These are phyloP conservation scores for Probaryconus sp. DNA, from an alignment of 1,140 invertebrate species.

Conservation along the genomic window DNA sequence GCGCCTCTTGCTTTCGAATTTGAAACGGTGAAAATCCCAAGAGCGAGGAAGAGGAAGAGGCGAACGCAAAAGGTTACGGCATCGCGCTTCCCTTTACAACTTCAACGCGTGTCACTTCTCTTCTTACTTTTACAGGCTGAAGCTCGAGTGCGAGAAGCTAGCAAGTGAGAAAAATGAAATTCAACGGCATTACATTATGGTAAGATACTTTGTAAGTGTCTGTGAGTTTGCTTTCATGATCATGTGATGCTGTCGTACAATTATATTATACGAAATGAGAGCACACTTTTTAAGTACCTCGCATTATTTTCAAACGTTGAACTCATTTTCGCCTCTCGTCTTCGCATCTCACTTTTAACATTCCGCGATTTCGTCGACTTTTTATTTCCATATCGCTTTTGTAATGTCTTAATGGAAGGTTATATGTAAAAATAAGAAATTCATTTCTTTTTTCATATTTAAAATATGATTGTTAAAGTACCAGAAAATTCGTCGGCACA, in stretches of 20 bases:
- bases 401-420: conserved; percentile 10
- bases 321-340: conserved; percentile 17
- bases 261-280: conserved; percentile 40
- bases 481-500: no score
- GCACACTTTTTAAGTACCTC: conserved; percentile 21
- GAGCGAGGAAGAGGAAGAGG: conserved; percentile 29
- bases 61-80: conserved; percentile 39
- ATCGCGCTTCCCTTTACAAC: conserved; percentile 51
- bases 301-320: conserved; percentile 21
- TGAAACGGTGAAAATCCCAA: conserved; percentile 65
- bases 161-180: conserved; percentile 98
- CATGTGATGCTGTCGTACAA: conserved; percentile 43
- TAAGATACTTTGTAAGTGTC: conserved; percentile 80
- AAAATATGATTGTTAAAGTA: no score
- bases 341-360: neutral
- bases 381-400: conserved; percentile 11
- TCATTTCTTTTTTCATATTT: no score
- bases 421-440: no score
- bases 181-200: conserved; percentile 98
- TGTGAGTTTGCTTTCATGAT: conserved; percentile 54
- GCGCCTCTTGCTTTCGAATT: conserved; percentile 60
- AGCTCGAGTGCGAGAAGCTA: conserved; percentile 94
- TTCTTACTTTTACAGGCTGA: conserved; percentile 83
- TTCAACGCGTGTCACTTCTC: conserved; percentile 52
- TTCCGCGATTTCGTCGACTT: no score